phyloP scores from a whole-genome alignment of 2,888 invertebrate genomes.

The Sarcophaga carnaria region DNA sequence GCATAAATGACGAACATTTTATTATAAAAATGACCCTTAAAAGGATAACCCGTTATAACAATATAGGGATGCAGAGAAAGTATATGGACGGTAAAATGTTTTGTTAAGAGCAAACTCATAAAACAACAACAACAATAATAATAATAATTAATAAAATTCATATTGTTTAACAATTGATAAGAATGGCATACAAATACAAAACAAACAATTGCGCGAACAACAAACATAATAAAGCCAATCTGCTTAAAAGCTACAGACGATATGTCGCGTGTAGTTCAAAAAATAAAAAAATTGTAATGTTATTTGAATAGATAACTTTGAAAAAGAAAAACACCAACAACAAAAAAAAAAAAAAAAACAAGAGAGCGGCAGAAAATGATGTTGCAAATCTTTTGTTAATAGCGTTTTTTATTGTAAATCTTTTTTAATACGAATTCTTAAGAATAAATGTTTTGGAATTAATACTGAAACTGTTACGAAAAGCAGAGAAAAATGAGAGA shows the following conservation, averaged over 20 bases:
- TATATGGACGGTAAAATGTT: too few species aligned
- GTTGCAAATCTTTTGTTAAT: constrained; percentile 36
- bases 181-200: constrained; percentile 28
- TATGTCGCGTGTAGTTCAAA: constrained; percentile 5
- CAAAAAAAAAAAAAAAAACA: not conserved
- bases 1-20: too few species aligned
- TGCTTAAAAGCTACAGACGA: not conserved
- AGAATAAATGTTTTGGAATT: constrained; percentile 58
- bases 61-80: too few species aligned
- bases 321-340: not conserved
- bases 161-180: constrained; percentile 62
- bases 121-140: not conserved
- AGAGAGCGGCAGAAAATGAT: constrained; percentile 16
- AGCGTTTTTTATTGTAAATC: not conserved
- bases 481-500: not conserved
- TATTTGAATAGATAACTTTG: not conserved
- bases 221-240: constrained; percentile 26
- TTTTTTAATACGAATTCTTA: constrained; percentile 31
- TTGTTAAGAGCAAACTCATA: not conserved
- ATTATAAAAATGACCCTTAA: too few species aligned
- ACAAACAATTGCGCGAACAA: constrained; percentile 44
- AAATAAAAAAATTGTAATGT: not conserved
- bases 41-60: too few species aligned
- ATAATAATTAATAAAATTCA: constrained; percentile 33
- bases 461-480: constrained; percentile 11